Evolutionary conservation across 2,113 vertebrate species (phyloP), one percentile per base, ranked within the genome.

Genomic region (Hymenochirus boettgeri): DNA sequence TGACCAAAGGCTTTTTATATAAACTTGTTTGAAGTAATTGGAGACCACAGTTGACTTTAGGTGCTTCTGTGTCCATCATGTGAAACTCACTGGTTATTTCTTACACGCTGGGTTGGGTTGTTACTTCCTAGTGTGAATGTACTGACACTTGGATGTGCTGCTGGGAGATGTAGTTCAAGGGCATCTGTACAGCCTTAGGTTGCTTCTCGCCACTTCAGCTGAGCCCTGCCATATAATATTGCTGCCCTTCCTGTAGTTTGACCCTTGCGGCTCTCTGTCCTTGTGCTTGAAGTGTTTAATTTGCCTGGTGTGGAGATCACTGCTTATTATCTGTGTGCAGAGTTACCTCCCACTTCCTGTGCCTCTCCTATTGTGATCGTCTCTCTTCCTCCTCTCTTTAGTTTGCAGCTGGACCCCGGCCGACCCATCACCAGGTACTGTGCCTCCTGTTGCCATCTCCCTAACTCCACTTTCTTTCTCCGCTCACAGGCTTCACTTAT

Each of bases 351-450:
- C 86, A 87, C 86, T 88, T 10, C 10, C 80, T 91, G 88, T 89
- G 90, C 88, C 89, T 89, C 86, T 88, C 85, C 88, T 87, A 86
- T 90, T 91, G 90, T 89, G 87, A 89, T 89, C 88, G 85, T 90
- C 87, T 85, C 87, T 85, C 77, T 86, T 82, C 82, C 81, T 82
- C 83, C 79, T 89, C 81, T 80, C 81, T 81, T 85, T 92, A 99
- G 95, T 99, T 98, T 91, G 92, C 94, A 79, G 89, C 94, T 82
- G 96, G 94, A 86, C 95, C 96, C 85, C 92, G 95, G 88, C 93
- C 92, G 81, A 89, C 94, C 85, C 96, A 97, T 88, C 94, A 97
- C 84, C 95, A 98, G 96, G 96, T 99, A 98, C 88, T 79, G 87
- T 92, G 57, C 29, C 23, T 7, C 23, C 54, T 37, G 54, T 37